Percentiles rank a stretch among this genome's conserved stretches.
Conservation (phyloP, 1,140 invertebrate genomes). For the Neodiprion virginianus region DNA sequence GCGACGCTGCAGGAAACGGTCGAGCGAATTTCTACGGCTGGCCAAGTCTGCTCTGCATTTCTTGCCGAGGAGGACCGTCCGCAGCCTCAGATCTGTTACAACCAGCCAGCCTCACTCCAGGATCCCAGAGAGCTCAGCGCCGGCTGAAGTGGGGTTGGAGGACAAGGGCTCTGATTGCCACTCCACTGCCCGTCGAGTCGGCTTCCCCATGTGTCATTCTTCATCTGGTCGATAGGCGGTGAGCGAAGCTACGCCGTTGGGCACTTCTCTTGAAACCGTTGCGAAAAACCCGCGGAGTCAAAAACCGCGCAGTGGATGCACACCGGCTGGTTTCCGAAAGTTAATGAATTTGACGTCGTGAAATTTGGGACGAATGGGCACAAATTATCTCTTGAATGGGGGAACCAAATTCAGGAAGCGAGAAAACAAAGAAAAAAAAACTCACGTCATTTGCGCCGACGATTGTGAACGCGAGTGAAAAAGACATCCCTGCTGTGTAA, state of each 20-base stretch:
- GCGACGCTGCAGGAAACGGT: not conserved
- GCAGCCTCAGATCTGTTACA: not conserved
- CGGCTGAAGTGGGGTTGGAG: constrained; percentile 6
- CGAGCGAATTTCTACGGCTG: not conserved
- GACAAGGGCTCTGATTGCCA: constrained; percentile 4
- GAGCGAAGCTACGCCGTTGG: not conserved
- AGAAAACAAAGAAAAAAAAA: no score
- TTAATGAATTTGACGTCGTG: no score
- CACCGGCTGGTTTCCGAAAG: no score
- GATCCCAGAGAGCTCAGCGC: not conserved
- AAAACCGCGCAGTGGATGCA: no score
- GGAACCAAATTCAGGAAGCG: no score
- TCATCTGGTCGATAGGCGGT: not conserved
- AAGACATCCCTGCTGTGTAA: no score
- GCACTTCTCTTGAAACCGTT: no score
- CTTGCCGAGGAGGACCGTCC: not conserved
- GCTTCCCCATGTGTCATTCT: not conserved
- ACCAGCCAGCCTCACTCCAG: not conserved
- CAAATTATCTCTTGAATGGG: no score
- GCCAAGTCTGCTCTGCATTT: not conserved
- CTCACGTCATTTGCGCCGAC: no score
- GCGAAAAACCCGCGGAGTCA: no score
- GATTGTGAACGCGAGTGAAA: no score
- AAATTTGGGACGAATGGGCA: no score
- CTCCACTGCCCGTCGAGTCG: not conserved